These are phyloP conservation scores for Solea solea DNA, from an alignment of 2,113 vertebrate genomes.

Conservation along the genomic window DNA sequence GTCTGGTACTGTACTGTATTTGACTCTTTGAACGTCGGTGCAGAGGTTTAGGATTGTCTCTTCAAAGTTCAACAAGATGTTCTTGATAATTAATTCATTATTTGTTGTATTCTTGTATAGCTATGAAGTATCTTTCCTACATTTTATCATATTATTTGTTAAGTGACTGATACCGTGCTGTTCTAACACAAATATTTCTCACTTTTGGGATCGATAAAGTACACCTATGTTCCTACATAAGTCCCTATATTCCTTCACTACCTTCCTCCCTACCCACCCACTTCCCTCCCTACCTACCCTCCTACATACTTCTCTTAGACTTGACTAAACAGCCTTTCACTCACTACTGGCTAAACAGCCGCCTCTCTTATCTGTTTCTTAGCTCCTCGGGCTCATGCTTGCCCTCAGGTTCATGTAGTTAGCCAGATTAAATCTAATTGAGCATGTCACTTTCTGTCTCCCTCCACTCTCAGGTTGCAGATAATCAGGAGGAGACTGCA, in stretches of 20 bases:
- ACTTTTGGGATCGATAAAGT: too few species aligned
- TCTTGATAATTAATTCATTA: too few species aligned
- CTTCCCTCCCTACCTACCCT: too few species aligned
- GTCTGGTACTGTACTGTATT: background rate
- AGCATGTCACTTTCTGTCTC: constrained; percentile 27
- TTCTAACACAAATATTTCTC: too few species aligned
- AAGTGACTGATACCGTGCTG: too few species aligned
- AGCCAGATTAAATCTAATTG: constrained; percentile 43
- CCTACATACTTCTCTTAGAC: background rate
- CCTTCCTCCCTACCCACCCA: too few species aligned
- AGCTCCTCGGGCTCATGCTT: background rate
- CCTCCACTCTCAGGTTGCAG: constrained; percentile 49
- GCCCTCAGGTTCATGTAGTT: constrained; percentile 17
- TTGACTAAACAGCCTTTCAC: constrained; percentile 4
- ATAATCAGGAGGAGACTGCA: constrained; percentile 73
- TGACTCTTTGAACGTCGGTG: background rate
- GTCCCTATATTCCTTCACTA: too few species aligned
- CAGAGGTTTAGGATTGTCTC: constrained; percentile 9
- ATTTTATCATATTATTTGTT: too few species aligned
- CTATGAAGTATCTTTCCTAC: too few species aligned
- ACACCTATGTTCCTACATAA: too few species aligned
- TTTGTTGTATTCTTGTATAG: too few species aligned
- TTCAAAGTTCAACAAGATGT: background rate
- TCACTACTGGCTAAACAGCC: background rate
- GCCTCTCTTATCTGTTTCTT: constrained; percentile 12